Evolutionary conservation across 2,888 invertebrate genomes (phyloP).

Genomic region (Drosophila mimica): DNA sequence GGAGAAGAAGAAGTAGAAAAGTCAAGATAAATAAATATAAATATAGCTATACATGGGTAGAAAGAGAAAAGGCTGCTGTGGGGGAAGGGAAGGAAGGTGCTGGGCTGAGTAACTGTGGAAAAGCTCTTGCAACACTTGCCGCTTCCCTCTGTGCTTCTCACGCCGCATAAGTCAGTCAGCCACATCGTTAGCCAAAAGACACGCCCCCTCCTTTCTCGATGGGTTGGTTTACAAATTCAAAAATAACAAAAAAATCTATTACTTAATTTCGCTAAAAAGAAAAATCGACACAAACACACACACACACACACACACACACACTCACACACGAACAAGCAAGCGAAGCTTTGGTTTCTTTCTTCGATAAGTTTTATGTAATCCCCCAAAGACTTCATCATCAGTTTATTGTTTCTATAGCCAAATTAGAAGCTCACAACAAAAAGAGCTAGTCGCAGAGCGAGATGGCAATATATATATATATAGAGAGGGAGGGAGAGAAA

Average conservation of each 20-base stretch:
- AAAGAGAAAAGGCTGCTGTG: not conserved
- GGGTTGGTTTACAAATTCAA: not conserved
- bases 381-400: conserved; percentile 15
- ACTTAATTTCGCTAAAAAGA: conserved; percentile 71
- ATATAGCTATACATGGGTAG: not conserved
- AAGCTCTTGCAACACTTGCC: conserved; percentile 19
- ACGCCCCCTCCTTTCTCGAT: conserved; percentile 18
- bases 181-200: conserved; percentile 50
- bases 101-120: not conserved
- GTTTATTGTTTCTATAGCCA: conserved; percentile 62
- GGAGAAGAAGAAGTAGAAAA: not conserved
- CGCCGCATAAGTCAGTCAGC: conserved; percentile 39
- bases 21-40: not conserved
- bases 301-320: not conserved
- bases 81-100: not conserved
- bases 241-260: conserved; percentile 48
- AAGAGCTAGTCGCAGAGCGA: not conserved
- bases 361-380: conserved; percentile 64
- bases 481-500: not conserved
- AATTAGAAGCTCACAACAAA: conserved; percentile 62
- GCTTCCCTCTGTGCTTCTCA: conserved; percentile 38
- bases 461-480: not conserved
- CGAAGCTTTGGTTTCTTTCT: conserved; percentile 36
- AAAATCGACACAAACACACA: conserved; percentile 42
- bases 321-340: conserved; percentile 4